phyloP scores from a whole-genome alignment of 2,113 vertebrate species.

The Girardinichthys multiradiatus region DNA sequence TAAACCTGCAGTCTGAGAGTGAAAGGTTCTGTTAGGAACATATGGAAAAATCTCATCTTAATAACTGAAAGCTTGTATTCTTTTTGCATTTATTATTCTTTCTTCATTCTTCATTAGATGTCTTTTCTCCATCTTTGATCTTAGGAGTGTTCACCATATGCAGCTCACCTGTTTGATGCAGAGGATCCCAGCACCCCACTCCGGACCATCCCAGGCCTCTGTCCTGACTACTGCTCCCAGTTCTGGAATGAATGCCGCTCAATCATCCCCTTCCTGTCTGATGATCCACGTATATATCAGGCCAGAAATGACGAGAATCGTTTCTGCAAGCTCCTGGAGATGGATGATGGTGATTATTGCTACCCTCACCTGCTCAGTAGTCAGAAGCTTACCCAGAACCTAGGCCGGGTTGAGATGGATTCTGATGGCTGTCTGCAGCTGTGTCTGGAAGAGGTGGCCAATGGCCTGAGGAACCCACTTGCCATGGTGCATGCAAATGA shows the following conservation, averaged over 20 bases:
- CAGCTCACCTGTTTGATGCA: slow-evolving; percentile 92
- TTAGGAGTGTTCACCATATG: slow-evolving; percentile 95
- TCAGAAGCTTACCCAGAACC: slow-evolving; percentile 82
- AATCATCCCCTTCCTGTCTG: slow-evolving; percentile 80
- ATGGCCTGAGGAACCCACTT: slow-evolving; percentile 89
- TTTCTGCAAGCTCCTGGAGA: slow-evolving; percentile 84
- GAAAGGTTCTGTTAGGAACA: background rate
- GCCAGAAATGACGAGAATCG: slow-evolving; percentile 76
- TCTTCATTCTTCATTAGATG: background rate
- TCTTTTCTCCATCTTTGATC: slow-evolving; percentile 16
- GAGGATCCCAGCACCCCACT: slow-evolving; percentile 89
- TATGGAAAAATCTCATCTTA: no score
- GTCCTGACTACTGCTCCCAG: slow-evolving; percentile 87
- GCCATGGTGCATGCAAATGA: slow-evolving; percentile 93
- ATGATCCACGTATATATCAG: slow-evolving; percentile 71
- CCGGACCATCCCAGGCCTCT: slow-evolving; percentile 90
- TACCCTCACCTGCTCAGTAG: slow-evolving; percentile 88
- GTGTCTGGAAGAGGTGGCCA: slow-evolving; percentile 90
- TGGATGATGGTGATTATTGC: slow-evolving; percentile 91
- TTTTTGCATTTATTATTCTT: background rate
- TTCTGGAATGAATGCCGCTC: slow-evolving; percentile 85
- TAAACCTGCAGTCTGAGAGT: background rate
- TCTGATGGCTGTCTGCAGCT: slow-evolving; percentile 90
- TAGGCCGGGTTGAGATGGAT: slow-evolving; percentile 85
- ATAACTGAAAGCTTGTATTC: background rate